A percentile compares a stretch with the other conserved stretches of the same genome.
These are phyloP conservation scores for Ostrea edulis DNA, from an alignment of 1,140 invertebrate species.

Conservation along the genomic window DNA sequence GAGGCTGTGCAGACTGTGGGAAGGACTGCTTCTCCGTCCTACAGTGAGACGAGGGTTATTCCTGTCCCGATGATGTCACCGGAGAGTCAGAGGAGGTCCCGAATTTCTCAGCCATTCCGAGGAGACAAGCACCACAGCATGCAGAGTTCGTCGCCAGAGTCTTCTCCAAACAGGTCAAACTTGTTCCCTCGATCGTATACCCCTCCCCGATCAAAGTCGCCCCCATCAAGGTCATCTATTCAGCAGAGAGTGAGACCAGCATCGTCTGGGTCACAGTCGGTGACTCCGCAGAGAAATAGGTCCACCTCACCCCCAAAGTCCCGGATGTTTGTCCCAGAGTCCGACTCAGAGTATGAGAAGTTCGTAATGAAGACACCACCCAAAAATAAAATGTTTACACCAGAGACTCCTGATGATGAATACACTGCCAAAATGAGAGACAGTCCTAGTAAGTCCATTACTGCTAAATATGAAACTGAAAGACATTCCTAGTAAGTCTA, in stretches of 20 bases:
- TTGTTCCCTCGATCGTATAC: constrained; percentile 21
- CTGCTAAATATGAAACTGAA: constrained; percentile 37
- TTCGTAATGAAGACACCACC: constrained; percentile 54
- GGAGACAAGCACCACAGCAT: neutral
- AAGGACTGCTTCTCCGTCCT: constrained; percentile 53
- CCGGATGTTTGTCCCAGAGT: constrained; percentile 52
- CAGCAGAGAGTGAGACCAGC: constrained; percentile 52
- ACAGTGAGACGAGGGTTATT: constrained; percentile 49
- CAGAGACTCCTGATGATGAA: constrained; percentile 60
- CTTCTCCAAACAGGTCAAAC: constrained; percentile 17
- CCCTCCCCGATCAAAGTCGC: constrained; percentile 48
- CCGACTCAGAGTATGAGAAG: constrained; percentile 52
- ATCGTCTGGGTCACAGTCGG: neutral
- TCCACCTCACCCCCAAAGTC: constrained; percentile 55
- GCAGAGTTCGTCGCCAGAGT: constrained; percentile 40
- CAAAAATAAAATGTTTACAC: constrained; percentile 63
- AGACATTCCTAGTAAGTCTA: constrained; percentile 48
- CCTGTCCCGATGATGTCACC: constrained; percentile 55
- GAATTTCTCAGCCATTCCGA: constrained; percentile 40
- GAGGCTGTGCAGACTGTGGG: constrained; percentile 66
- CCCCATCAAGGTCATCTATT: constrained; percentile 8
- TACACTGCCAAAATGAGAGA: constrained; percentile 45
- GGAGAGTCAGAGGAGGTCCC: constrained; percentile 33
- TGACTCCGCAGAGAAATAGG: neutral
- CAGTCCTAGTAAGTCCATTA: constrained; percentile 48